These are phyloP conservation scores for Hyles vespertilio DNA, from an alignment of 1,140 invertebrate genomes.

Conservation along the genomic window DNA sequence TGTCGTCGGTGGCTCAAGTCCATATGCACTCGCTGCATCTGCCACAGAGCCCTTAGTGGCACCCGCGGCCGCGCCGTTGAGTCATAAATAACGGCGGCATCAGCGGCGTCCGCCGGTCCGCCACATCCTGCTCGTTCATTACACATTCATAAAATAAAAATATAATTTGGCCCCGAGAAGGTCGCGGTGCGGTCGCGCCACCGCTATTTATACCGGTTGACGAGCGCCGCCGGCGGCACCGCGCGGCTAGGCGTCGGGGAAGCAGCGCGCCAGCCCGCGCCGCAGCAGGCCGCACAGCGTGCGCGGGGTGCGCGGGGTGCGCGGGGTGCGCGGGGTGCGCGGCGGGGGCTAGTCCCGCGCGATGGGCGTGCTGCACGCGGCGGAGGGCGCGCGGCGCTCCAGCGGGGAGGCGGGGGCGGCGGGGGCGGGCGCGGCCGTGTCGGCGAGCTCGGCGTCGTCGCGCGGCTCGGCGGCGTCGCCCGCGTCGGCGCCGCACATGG, in stretches of 20 bases:
- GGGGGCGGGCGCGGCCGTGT: slow-evolving; percentile 32
- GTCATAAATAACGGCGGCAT: not conserved
- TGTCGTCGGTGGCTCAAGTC: slow-evolving; percentile 8
- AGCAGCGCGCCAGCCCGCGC: not conserved
- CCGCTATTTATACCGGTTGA: not conserved
- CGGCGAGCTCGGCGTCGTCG: slow-evolving; percentile 39
- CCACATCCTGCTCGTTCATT: slow-evolving; percentile 14
- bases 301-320: slow-evolving; percentile 1
- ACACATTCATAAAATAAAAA: slow-evolving; percentile 20
- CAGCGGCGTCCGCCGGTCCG: slow-evolving; percentile 3
- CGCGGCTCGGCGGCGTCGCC: not conserved
- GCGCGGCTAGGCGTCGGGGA: too few species aligned
- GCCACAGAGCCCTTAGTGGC: not conserved
- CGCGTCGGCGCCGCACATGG: slow-evolving; percentile 32
- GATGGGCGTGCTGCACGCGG: slow-evolving; percentile 57
- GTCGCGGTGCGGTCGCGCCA: not conserved
- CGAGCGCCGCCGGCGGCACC: too few species aligned
- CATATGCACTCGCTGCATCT: not conserved
- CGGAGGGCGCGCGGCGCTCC: slow-evolving; percentile 40
- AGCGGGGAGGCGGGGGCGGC: slow-evolving; percentile 36
- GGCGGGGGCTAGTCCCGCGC: slow-evolving; percentile 41
- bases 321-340: slow-evolving; percentile 7
- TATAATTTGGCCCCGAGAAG: slow-evolving; percentile 13
- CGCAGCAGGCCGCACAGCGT: not conserved
- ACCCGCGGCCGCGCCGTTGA: not conserved